Percentiles rank a stretch among this genome's conserved stretches.
These are phyloP conservation scores for Sparidentex hasta DNA, from an alignment of 2,797 vertebrate genomes.

Conservation along the genomic window DNA sequence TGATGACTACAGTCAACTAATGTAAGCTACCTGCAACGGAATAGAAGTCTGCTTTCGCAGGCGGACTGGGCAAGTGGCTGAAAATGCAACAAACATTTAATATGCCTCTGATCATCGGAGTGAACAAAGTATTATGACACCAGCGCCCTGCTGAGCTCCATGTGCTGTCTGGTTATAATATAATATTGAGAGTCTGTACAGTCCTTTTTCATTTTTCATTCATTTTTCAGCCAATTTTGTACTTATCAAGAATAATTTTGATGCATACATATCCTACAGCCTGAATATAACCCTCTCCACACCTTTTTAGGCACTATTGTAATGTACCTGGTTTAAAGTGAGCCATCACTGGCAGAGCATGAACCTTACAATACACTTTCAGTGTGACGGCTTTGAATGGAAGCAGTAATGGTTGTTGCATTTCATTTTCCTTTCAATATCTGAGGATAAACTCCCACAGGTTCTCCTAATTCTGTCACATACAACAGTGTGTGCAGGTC, in stretches of 20 bases:
- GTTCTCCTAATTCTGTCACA: not conserved
- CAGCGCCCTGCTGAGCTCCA: not conserved
- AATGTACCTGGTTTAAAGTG: slow-evolving; percentile 1
- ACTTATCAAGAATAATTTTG: slow-evolving; percentile 23
- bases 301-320: not conserved
- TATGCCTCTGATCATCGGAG: slow-evolving; percentile 24
- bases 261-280: slow-evolving; percentile 17
- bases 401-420: not conserved
- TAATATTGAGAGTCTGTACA: slow-evolving; percentile 6
- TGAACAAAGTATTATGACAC: slow-evolving; percentile 18
- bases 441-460: not conserved
- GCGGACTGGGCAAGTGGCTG: slow-evolving; percentile 2
- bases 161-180: slow-evolving; percentile 14
- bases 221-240: slow-evolving; percentile 23
- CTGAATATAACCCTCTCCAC: slow-evolving; percentile 5
- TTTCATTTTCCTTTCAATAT: slow-evolving; percentile 13
- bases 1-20: slow-evolving; percentile 55
- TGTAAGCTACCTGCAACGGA: slow-evolving; percentile 54
- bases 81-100: slow-evolving; percentile 39
- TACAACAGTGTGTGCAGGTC: not conserved
- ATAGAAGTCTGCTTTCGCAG: slow-evolving; percentile 18
- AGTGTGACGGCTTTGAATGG: not conserved
- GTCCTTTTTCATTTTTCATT: slow-evolving; percentile 25
- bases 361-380: not conserved
- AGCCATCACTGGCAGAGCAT: slow-evolving; percentile 8